Evolutionary conservation across 1,140 invertebrate species (phyloP).

Genomic region (Battus philenor): DNA sequence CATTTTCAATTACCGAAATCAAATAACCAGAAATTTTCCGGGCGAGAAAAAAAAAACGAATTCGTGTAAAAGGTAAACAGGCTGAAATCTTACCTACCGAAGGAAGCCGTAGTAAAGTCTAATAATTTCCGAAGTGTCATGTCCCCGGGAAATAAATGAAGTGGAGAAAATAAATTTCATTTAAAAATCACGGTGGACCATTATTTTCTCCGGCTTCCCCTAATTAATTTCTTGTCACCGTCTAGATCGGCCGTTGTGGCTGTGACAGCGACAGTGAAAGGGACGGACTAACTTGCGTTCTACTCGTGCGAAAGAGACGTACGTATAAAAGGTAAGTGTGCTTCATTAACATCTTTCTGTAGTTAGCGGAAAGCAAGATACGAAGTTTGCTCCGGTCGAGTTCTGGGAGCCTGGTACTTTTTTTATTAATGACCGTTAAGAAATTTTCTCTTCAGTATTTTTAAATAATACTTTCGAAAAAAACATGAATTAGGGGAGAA

Average conservation of each 20-base stretch:
- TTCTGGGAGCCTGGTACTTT: conserved; percentile 52
- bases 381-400: conserved; percentile 52
- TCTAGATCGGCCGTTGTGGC: conserved; percentile 60
- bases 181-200: conserved; percentile 72
- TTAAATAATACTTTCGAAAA: too few relatives aligned
- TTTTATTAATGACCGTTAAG: conserved; percentile 55
- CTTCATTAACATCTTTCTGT: conserved; percentile 70
- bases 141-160: conserved; percentile 70
- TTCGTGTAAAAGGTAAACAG: conserved; percentile 39
- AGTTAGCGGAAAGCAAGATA: conserved; percentile 62
- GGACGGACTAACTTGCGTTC: conserved; percentile 24
- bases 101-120: conserved; percentile 48
- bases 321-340: conserved; percentile 52
- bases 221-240: conserved; percentile 75
- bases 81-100: conserved; percentile 42
- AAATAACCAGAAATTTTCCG: conserved; percentile 15
- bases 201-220: conserved; percentile 67
- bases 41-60: conserved; percentile 24
- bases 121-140: conserved; percentile 73
- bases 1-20: conserved; percentile 16
- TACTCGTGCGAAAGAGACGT: conserved; percentile 30
- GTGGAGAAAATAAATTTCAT: conserved; percentile 73
- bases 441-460: too few relatives aligned
- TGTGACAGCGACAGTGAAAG: conserved; percentile 49
- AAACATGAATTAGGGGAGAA: too few relatives aligned